Evolutionary conservation across 2,888 invertebrate genomes (phyloP).

Genomic region (Cantharis flavilabris): DNA sequence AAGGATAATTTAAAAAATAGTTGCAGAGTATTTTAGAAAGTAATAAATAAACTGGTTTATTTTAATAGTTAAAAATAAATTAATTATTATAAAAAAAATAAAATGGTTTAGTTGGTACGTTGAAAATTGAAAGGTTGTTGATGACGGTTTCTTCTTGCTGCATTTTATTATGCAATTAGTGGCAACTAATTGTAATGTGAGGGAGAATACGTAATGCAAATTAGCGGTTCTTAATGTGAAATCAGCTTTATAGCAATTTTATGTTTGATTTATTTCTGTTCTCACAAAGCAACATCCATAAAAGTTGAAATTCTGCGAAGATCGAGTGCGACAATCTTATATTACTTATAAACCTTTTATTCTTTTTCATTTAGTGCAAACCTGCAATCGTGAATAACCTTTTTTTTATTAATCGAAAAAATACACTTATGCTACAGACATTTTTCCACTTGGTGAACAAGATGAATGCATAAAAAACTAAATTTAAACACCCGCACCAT

Average conservation of each 20-base stretch:
- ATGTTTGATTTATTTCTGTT: conserved; percentile 47
- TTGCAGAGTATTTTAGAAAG: background rate
- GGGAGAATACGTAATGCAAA: conserved; percentile 53
- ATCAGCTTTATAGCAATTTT: conserved; percentile 43
- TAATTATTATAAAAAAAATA: background rate
- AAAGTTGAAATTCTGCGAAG: conserved; percentile 42
- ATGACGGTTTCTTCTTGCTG: conserved; percentile 10
- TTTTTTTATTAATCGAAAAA: conserved; percentile 2
- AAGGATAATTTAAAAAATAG: background rate
- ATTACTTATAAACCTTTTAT: conserved; percentile 6
- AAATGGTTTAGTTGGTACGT: background rate
- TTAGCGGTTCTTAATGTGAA: conserved; percentile 41
- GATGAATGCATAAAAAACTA: background rate
- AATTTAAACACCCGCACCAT: conserved; percentile 12
- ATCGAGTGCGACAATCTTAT: conserved; percentile 1
- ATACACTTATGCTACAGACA: background rate
- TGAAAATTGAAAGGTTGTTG: conserved; percentile 3
- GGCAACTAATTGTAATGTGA: conserved; percentile 50
- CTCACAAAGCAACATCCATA: conserved; percentile 44
- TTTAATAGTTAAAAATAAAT: background rate
- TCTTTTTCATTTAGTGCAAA: conserved; percentile 6
- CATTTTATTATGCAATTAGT: conserved; percentile 39
- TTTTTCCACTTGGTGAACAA: conserved; percentile 3
- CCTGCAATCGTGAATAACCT: background rate
- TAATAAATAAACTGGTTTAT: background rate